Percentiles rank a stretch among this genome's conserved stretches.
These are phyloP conservation scores for Drosophila persimilis DNA, from an alignment of 1,140 invertebrate species.

Conservation along the genomic window DNA sequence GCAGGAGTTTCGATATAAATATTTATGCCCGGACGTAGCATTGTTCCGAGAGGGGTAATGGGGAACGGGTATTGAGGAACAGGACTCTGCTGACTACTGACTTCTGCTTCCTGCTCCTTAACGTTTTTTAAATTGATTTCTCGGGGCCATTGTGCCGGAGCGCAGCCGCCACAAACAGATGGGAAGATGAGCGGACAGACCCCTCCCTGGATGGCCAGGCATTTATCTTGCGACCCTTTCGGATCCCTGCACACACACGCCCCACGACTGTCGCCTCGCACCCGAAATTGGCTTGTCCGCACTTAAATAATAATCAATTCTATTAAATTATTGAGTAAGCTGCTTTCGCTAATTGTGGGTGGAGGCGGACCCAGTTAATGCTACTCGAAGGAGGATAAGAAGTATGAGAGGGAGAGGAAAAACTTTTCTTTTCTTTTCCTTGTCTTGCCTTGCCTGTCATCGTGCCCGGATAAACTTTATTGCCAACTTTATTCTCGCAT, in stretches of 20 bases:
- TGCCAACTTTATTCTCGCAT: slow-evolving; percentile 62
- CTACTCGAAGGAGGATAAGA: neutral
- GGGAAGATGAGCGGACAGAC: neutral
- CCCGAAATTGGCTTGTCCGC: slow-evolving; percentile 63
- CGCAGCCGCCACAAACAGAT: slow-evolving; percentile 32
- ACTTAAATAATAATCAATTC: slow-evolving; percentile 82
- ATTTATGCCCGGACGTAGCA: slow-evolving; percentile 70
- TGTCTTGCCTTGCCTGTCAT: slow-evolving; percentile 44
- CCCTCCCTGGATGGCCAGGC: slow-evolving; percentile 23
- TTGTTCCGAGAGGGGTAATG: slow-evolving; percentile 23
- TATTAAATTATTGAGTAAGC: slow-evolving; percentile 76
- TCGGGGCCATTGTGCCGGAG: slow-evolving; percentile 58
- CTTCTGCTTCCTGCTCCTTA: slow-evolving; percentile 37
- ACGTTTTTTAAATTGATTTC: slow-evolving; percentile 76
- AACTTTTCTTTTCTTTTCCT: slow-evolving; percentile 76
- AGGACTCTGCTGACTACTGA: slow-evolving; percentile 6
- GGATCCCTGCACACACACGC: slow-evolving; percentile 2
- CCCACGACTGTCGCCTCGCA: no score
- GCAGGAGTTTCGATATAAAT: slow-evolving; percentile 66
- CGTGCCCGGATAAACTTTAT: slow-evolving; percentile 55
- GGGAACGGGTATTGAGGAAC: slow-evolving; percentile 5
- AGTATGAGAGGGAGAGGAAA: neutral
- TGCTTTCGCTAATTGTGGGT: slow-evolving; percentile 69
- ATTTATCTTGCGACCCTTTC: slow-evolving; percentile 69
- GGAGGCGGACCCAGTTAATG: neutral